Evolutionary conservation across 2,113 vertebrate species (phyloP), one percentile per base, ranked within the genome.

Genomic region (Aegotheles bennettii): DNA sequence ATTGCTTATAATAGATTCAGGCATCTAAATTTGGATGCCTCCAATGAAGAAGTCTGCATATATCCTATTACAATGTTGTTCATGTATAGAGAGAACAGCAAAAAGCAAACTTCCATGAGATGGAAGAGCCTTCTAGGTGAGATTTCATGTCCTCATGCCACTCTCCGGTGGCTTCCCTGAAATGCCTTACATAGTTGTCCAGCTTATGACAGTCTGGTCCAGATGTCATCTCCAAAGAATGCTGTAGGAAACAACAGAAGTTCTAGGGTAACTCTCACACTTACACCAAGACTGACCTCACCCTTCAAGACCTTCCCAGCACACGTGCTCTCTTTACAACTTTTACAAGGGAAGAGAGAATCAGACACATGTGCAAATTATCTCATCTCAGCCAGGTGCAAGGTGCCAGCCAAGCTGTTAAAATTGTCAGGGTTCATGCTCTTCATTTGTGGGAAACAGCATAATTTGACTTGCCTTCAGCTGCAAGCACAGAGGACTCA

Each of bases 281-380:
- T 33, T 38, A 29, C 7, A 64, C 7, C 29, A 48, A 47, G 35
- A 6, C 35, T 40, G 47, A 24, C 35, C 35, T 88, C 45, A 38
- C 29, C 54, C 38, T 77, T 33, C 45, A 42, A 36, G 45, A 65
- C 18, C 25, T 47, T 76, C 31, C 38, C 31, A 42, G 29, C 48
- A 16, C 43, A 17, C 0, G 0, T 0, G 0, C 31, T 56, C 11
- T 71, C 38, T 48, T 28, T 59, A 23, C 45, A 57, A 13, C 47
- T 33, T 10, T 43, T 36, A 2, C 17, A 47, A 36, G 9, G 38
- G 18, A 42, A 20, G 25, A 59, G 12, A 68, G 54, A 69, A 33
- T 65, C 75, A 90, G 68, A 28, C 42, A 48, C 33, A 9, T 7
- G 7, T 3, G 12, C 24, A 36, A 64, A 45, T 84, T 56, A 23